Evolutionary conservation across 2,888 invertebrate species (phyloP).

Genomic region (Thymelicus sylvestris): DNA sequence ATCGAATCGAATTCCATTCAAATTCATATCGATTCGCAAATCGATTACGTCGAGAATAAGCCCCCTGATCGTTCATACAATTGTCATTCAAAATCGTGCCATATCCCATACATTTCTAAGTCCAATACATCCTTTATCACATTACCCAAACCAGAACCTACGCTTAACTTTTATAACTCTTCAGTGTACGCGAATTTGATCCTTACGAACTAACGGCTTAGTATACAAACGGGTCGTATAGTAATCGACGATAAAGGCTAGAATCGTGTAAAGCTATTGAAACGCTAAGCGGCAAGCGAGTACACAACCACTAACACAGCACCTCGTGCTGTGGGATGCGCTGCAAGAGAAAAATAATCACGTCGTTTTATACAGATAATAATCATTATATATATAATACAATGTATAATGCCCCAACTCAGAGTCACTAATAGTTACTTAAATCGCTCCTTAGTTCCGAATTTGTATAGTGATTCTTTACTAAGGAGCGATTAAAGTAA

Average conservation of each 20-base stretch:
- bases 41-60: not conserved
- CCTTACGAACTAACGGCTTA: conserved; percentile 19
- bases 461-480: too few species aligned
- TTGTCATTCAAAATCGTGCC: not conserved
- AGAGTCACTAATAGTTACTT: too few species aligned
- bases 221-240: conserved; percentile 39
- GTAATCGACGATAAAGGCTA: conserved; percentile 55
- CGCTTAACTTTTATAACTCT: not conserved
- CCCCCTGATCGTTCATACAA: not conserved
- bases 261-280: conserved; percentile 55
- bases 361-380: not conserved
- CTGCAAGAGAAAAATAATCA: conserved; percentile 51
- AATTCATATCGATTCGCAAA: too few species aligned
- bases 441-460: too few species aligned
- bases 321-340: conserved; percentile 70
- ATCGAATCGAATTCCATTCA: too few species aligned
- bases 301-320: conserved; percentile 77
- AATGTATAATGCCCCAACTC: too few species aligned
- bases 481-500: too few species aligned
- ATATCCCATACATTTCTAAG: not conserved
- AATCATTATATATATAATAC: too few species aligned
- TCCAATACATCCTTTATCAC: not conserved
- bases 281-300: conserved; percentile 48
- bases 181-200: conserved; percentile 40
- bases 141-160: not conserved